A percentile compares a stretch with the other conserved stretches of the same genome.
Evolutionary conservation across 2,113 vertebrate species (phyloP).

Genomic region (Smithornis capensis): DNA sequence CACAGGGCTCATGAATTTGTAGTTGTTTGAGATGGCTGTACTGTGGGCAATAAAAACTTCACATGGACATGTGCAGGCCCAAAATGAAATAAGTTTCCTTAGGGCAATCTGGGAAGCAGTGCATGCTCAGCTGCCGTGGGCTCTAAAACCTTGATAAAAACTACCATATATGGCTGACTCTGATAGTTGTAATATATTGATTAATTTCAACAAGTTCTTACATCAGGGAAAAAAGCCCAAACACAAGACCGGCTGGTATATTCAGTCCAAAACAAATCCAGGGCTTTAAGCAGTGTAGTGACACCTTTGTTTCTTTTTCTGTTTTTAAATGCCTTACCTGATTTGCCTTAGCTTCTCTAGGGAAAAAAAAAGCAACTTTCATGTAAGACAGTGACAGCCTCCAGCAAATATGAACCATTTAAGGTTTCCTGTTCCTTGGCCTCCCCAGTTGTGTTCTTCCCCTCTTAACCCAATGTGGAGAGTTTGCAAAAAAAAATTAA

Average conservation of each 20-base stretch:
- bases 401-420: background rate
- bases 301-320: background rate
- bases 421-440: background rate
- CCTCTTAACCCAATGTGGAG: background rate
- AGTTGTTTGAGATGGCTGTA: background rate
- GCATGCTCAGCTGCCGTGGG: background rate
- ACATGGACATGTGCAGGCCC: background rate
- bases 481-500: background rate
- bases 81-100: background rate
- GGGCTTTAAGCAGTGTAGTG: background rate
- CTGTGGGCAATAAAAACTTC: background rate
- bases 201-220: background rate
- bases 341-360: background rate
- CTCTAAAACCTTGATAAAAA: background rate
- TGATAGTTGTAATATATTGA: background rate
- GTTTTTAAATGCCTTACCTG: background rate
- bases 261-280: background rate
- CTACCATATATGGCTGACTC: background rate
- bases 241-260: background rate
- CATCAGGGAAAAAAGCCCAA: fast-evolving
- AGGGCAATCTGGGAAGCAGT: background rate
- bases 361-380: fast-evolving
- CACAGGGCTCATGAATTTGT: background rate
- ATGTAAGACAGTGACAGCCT: background rate
- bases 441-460: background rate